Evolutionary conservation across 2,888 invertebrate genomes (phyloP), one percentile per base, ranked within the genome.

Genomic region (Harpalus rufipes): DNA sequence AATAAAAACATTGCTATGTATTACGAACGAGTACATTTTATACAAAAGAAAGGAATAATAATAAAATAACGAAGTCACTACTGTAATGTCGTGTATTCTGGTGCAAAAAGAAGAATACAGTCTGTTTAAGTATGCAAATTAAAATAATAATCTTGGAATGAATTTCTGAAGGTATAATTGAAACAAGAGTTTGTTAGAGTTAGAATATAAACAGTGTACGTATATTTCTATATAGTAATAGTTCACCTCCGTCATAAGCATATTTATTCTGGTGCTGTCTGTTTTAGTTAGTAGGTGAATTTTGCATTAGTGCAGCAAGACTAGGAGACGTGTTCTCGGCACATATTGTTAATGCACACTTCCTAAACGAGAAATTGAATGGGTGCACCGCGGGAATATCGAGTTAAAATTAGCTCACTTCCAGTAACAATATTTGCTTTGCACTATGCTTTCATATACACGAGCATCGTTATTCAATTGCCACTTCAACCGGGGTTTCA

Each of bases 371-470:
- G 68, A 68, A 68, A 68, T 68, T 68, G 68, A 68, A 68, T 39
- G 68, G 63, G 63, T 63, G 63, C 63, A 63, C 63, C 63, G n/a
- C 5, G 68, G 63, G 68, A 68, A 68, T 68, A 68, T 68, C 68
- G 63, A 25, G 63, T 63, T 63, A 68, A 68, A 68, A 68, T 68
- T 68, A 68, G 68, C 68, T 68, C 68, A 68, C 68, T 68, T 68
- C 32, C 39, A 68, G 68, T 68, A 68, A 68, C 68, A 68, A 68
- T 68, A 68, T 68, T 68, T 68, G 68, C 68, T 68, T 68, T 68
- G 68, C 68, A 41, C 32, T 14, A 39, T 14, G 68, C 21, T 68
- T 12, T 14, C 68, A 68, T 32, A 39, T 39, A 68, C 39, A 68
- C 68, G 25, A 68, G 68, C 68, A 68, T 39, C 68, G 68, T 3